Conservation (phyloP, 2,113 vertebrate species). For the Pteruthius melanotis region DNA sequence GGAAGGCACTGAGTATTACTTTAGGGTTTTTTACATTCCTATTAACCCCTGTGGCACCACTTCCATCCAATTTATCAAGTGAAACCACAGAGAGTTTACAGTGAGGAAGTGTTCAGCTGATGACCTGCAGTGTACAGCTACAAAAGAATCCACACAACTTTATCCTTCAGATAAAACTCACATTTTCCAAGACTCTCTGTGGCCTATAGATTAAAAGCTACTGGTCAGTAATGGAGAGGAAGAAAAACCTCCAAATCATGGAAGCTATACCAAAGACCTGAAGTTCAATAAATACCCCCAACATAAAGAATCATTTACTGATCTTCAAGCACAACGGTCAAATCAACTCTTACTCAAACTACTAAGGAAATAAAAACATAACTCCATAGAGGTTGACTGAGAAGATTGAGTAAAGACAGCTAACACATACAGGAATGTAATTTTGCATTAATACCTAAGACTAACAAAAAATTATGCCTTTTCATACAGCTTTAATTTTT, state of each 20-base stretch:
- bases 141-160: neutral
- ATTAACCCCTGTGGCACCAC: too few relatives aligned
- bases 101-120: neutral
- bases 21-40: too few relatives aligned
- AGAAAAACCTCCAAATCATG: neutral
- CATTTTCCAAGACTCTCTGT: neutral
- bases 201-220: neutral
- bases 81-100: too few relatives aligned
- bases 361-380: neutral
- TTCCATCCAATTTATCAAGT: too few relatives aligned
- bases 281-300: accelerated
- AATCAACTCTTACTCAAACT: neutral
- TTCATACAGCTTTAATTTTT: neutral
- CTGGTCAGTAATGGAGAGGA: accelerated
- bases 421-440: neutral
- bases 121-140: neutral
- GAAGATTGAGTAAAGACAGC: too few relatives aligned
- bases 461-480: accelerated
- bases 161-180: too few relatives aligned
- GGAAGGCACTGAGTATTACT: too few relatives aligned
- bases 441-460: accelerated
- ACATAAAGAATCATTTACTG: neutral
- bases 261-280: accelerated
- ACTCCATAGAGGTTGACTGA: neutral
- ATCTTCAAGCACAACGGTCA: accelerated